A percentile compares a stretch with the other conserved stretches of the same genome.
phyloP scores from a whole-genome alignment of 2,113 vertebrate genomes.

The Gymnorhina tibicen region DNA sequence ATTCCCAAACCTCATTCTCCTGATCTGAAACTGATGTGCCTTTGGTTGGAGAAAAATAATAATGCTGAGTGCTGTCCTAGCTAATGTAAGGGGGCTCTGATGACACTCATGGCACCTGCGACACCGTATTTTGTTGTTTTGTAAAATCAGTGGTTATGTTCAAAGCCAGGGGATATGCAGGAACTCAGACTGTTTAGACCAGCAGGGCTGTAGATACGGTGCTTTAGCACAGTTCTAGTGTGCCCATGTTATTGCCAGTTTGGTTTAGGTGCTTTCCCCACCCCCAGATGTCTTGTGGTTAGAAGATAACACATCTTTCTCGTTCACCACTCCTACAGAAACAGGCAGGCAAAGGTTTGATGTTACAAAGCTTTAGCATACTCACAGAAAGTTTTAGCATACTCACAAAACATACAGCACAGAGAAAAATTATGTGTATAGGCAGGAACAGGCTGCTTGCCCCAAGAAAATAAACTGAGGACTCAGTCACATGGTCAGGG shows the following conservation, averaged over 20 bases:
- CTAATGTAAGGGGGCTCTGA: neutral
- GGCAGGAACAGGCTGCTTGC: neutral
- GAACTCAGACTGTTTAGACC: slow-evolving; percentile 65
- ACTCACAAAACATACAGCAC: too few species aligned
- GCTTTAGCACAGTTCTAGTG: neutral
- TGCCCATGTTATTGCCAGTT: neutral
- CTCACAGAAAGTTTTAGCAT: too few species aligned
- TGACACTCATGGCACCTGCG: neutral
- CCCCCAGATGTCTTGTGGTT: neutral
- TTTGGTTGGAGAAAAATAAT: neutral
- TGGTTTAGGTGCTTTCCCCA: neutral
- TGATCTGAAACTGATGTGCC: neutral
- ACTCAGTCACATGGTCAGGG: neutral
- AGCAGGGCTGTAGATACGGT: slow-evolving; percentile 47
- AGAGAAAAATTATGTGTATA: rapidly evolving
- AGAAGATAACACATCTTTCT: neutral
- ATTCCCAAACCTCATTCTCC: neutral
- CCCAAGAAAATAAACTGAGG: neutral
- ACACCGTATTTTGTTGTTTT: neutral
- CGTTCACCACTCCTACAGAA: neutral
- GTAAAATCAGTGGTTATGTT: slow-evolving; percentile 59
- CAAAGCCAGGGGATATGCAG: slow-evolving; percentile 62
- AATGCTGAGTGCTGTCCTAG: neutral
- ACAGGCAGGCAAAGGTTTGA: neutral
- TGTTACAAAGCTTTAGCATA: too few species aligned